Evolutionary conservation across 1,140 invertebrate species (phyloP).

Genomic region (Arion vulgaris): DNA sequence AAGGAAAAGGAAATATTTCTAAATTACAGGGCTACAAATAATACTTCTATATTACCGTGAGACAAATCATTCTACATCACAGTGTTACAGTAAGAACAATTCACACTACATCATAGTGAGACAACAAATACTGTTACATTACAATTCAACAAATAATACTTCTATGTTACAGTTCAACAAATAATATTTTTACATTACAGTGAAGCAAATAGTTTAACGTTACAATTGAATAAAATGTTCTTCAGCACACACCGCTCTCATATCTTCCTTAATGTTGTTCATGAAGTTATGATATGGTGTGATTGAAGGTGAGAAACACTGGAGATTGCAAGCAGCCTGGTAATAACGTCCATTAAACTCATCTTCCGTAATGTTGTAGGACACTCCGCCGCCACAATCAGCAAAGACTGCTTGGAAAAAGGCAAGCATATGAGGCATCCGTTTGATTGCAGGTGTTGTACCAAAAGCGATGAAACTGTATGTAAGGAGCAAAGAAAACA

Average conservation of each 20-base stretch:
- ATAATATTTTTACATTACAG: too few species aligned
- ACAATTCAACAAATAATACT: too few species aligned
- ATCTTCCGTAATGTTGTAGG: slow-evolving; percentile 55
- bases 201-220: not conserved
- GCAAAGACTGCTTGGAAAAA: slow-evolving; percentile 58
- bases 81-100: too few species aligned
- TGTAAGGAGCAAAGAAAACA: not conserved
- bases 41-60: too few species aligned
- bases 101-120: too few species aligned
- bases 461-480: slow-evolving; percentile 67
- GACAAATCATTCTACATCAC: too few species aligned
- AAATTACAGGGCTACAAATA: too few species aligned
- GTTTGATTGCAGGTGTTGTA: slow-evolving; percentile 45
- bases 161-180: too few species aligned
- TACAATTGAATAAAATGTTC: too few species aligned
- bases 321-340: slow-evolving; percentile 67
- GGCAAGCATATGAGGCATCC: slow-evolving; percentile 56
- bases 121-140: too few species aligned
- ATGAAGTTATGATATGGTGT: slow-evolving; percentile 63
- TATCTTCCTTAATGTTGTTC: slow-evolving; percentile 51
- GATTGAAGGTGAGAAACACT: slow-evolving; percentile 58
- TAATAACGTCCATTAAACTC: slow-evolving; percentile 67
- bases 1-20: too few species aligned
- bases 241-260: slow-evolving; percentile 36
- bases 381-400: slow-evolving; percentile 53